Percentiles rank a stretch among this genome's conserved stretches.
These are phyloP conservation scores for Crax fasciolata DNA, from an alignment of 2,797 vertebrate genomes.

Conservation along the genomic window DNA sequence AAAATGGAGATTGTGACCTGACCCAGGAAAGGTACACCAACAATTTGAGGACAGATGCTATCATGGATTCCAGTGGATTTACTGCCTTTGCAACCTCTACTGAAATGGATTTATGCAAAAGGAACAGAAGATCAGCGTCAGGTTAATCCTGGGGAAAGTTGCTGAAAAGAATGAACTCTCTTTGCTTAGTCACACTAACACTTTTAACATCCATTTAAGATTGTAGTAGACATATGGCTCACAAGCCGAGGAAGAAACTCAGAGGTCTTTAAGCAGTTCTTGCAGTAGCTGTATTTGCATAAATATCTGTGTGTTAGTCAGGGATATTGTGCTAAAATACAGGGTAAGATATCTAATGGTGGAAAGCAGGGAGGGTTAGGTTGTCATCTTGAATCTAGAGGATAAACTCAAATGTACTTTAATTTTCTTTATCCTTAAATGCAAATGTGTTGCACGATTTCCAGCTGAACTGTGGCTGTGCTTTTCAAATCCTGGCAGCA, in stretches of 20 bases:
- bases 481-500: neutral
- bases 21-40: neutral
- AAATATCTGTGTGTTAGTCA: neutral
- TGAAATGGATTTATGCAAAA: neutral
- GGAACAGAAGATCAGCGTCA: neutral
- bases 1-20: neutral
- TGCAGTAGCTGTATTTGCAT: neutral
- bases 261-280: neutral
- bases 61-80: neutral
- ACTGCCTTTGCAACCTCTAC: neutral
- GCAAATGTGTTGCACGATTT: neutral
- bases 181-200: neutral
- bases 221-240: neutral
- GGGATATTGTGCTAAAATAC: neutral
- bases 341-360: neutral
- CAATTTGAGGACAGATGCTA: neutral
- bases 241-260: neutral
- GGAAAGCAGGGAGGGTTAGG: neutral
- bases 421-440: conserved; percentile 2
- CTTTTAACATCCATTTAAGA: neutral
- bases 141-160: conserved; percentile 16
- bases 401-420: neutral
- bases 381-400: neutral
- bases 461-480: neutral
- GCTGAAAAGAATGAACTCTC: neutral